Evolutionary conservation across 2,888 invertebrate genomes (phyloP), one percentile per base, ranked within the genome.

Genomic region (Chymomyza amoena): DNA sequence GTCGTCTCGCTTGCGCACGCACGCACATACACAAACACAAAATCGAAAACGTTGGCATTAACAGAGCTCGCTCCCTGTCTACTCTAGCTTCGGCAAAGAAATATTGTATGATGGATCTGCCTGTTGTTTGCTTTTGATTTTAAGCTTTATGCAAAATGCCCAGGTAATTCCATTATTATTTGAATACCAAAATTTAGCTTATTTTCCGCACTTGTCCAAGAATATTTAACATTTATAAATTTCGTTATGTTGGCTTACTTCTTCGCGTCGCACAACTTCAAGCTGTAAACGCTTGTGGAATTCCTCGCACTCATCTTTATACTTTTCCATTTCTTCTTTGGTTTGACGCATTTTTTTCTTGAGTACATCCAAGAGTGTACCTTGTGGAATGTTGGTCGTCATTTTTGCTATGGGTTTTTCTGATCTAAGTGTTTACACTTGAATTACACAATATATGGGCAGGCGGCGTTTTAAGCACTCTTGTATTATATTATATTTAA

Each of bases 261-360:
- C 98, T 95, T 98, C 98, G 92, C 98, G 96, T 92, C 98, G 96
- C 94, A 97, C 96, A 92, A 97, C 95, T 95, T 98, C 98, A 92
- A 96, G 95, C 94, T 98, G 97, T 92, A 98, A 94, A 92, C 97
- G 96, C 94, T 97, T 96, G 93, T 97, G 97, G 92, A 96, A 97
- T 93, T 98, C 97, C 93, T 98, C 98, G 92, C 97, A 97, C 92
- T 98, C 97, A 93, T 99, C 99, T 94, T 97, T 98, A 93, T 97
- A 97, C 93, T 97, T 96, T 93, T 99, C 99, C 96, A 98, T 97
- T 94, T 99, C 99, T 93, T 98, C 98, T 93, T 98, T 98, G 90
- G 98, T 97, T 93, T 98, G 97, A 89, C 98, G 95, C 99, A 99
- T 99, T 95, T 99, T 99, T 95, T 98, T 98, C 95, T 99, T 99